Evolutionary conservation across 2,888 invertebrate genomes (phyloP).

Genomic region (Tuta absoluta): DNA sequence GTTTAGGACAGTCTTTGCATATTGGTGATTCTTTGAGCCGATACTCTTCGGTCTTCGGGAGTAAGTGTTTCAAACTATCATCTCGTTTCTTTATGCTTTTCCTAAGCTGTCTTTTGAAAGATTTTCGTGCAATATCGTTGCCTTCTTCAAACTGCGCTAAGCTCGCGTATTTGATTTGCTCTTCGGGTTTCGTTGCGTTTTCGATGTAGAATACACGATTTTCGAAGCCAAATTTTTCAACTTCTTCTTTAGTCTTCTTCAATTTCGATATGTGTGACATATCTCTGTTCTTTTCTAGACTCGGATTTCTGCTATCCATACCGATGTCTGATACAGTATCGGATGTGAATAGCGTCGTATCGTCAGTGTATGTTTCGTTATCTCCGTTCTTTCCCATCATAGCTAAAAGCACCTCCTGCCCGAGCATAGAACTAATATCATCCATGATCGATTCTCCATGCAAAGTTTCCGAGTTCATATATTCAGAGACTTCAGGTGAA

Average conservation of each 20-base stretch:
- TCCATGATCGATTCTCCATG: slow-evolving; percentile 90
- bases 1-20: slow-evolving; percentile 33
- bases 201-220: slow-evolving; percentile 85
- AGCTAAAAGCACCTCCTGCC: slow-evolving; percentile 85
- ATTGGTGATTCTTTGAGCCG: slow-evolving; percentile 38
- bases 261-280: slow-evolving; percentile 77
- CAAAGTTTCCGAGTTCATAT: slow-evolving; percentile 85
- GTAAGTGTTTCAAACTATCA: slow-evolving; percentile 60
- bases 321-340: slow-evolving; percentile 78
- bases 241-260: slow-evolving; percentile 74
- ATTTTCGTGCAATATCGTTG: slow-evolving; percentile 89
- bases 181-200: slow-evolving; percentile 74
- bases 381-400: slow-evolving; percentile 83
- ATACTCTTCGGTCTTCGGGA: slow-evolving; percentile 64
- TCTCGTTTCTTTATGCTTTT: slow-evolving; percentile 72
- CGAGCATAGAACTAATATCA: slow-evolving; percentile 87
- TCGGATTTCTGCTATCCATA: slow-evolving; percentile 77
- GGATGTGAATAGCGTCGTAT: slow-evolving; percentile 84
- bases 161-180: slow-evolving; percentile 87
- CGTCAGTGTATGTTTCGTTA: slow-evolving; percentile 86
- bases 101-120: slow-evolving; percentile 82
- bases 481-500: slow-evolving; percentile 90
- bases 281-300: slow-evolving; percentile 81
- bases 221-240: slow-evolving; percentile 86
- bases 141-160: slow-evolving; percentile 91